phyloP scores from a whole-genome alignment of 2,888 invertebrate genomes.

The Hyposoter dolosus region DNA sequence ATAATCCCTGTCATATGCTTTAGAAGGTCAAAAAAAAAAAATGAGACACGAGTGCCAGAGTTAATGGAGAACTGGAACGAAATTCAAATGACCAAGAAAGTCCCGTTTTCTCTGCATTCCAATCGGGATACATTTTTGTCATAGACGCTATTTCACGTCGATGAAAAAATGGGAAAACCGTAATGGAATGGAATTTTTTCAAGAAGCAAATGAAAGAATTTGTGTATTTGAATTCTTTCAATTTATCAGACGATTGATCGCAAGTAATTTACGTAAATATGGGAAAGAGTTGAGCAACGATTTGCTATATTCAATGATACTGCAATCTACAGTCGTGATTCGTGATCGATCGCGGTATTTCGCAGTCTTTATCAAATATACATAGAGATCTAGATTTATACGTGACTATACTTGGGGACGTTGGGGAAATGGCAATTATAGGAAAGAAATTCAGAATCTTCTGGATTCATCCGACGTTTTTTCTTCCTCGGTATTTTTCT shows the following conservation, averaged over 20 bases:
- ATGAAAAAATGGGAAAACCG: not conserved
- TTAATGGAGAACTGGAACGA: not conserved
- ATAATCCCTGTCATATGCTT: not conserved
- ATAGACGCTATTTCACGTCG: not conserved
- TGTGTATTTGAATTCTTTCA: not conserved
- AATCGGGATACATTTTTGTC: not conserved
- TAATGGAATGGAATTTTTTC: not conserved
- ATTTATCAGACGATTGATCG: not conserved
- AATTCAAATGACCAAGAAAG: not conserved
- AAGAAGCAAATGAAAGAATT: not conserved
- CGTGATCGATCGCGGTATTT: slow-evolving; percentile 10
- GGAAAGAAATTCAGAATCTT: slow-evolving; percentile 3
- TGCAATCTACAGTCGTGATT: slow-evolving; percentile 13
- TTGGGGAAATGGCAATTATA: not conserved
- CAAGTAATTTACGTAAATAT: slow-evolving; percentile 7
- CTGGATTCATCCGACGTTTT: not conserved
- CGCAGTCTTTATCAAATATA: not conserved
- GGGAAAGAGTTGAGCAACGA: not conserved
- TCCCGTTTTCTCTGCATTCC: not conserved
- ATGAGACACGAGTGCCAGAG: not conserved
- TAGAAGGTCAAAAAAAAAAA: not conserved
- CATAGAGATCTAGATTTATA: not conserved
- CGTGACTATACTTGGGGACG: not conserved
- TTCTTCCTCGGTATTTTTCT: not conserved
- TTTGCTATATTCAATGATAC: not conserved